Base-by-base conservation (phyloP, 2,113 vertebrate species). In the Mus pahari region DNA sequence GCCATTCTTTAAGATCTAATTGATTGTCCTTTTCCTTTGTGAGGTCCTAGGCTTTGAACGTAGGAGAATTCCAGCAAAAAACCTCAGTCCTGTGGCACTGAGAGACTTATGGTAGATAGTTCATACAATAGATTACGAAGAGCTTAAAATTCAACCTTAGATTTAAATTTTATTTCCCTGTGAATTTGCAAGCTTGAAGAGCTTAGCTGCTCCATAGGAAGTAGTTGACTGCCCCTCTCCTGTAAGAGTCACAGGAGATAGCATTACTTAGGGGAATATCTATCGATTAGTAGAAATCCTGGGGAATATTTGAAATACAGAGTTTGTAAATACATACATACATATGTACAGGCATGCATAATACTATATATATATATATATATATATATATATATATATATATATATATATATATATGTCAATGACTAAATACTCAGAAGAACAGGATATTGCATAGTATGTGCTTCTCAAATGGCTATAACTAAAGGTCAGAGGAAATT, bases 131-230 rank as follows among this genome's bases (percentile, higher is more conserved):
- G 22, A 60, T 84, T 2, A 81, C 22, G 0, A 50, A 79, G 7
- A 6, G 3, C 3, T 91, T 96, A 17, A 77, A 60, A 90, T 86
- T 90, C 6, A 95, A 92, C 42, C 2, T 1, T 77, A n/a, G 58
- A 66, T 60, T 95, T 97, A 71, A 92, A 77, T 73, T 86, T 90
- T 62, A 86, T 26, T 24, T 73, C 12, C 36, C 33, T 16, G 4
- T 73, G 1, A 50, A 4, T 86, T 70, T 66, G 53, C 60, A 74
- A 66, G 36, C 3, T 53, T 2, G 62, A 42, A 62, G 84, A 82
- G 16, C 6, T 91, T 42, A 73, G 16, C 3, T 91, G n/a, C 14
- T 92, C 89, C 60, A 11, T 48, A 55, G n/a, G 3, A 83, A 95
- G 62, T 4, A 86, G 16, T 78, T n/a, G 79, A 62, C 33, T 33